These are phyloP conservation scores for Nerophis lumbriciformis DNA, from an alignment of 2,113 vertebrate species.

Conservation along the genomic window DNA sequence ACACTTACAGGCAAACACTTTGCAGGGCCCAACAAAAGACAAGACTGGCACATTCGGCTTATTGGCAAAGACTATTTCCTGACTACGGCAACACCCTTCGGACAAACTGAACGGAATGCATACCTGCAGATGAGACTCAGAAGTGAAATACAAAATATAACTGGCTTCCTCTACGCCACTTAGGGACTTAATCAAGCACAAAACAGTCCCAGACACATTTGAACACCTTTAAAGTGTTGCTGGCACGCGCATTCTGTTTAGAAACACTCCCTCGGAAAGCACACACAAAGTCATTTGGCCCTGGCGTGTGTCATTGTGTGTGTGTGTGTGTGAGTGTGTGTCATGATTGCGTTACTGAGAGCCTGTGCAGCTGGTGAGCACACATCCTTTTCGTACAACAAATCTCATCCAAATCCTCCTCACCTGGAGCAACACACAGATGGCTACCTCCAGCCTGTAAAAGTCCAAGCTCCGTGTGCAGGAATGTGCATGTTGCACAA, in stretches of 20 bases:
- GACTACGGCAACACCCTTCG: too few relatives aligned
- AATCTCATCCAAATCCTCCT: slow-evolving; percentile 63
- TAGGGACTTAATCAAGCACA: not conserved
- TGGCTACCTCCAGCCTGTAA: slow-evolving; percentile 66
- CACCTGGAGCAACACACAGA: slow-evolving; percentile 63
- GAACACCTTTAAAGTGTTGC: too few relatives aligned
- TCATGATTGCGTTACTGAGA: slow-evolving; percentile 25
- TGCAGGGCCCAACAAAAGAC: too few relatives aligned
- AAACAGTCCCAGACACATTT: not conserved
- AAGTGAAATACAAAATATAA: slow-evolving; percentile 4
- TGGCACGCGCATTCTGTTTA: too few relatives aligned
- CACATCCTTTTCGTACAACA: slow-evolving; percentile 57
- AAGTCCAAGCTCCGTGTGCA: slow-evolving; percentile 67
- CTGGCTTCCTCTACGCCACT: too few relatives aligned
- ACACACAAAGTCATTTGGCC: slow-evolving; percentile 36
- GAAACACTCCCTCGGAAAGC: slow-evolving; percentile 25
- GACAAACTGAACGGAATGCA: too few relatives aligned
- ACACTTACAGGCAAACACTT: too few relatives aligned
- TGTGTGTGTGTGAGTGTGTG: slow-evolving; percentile 7
- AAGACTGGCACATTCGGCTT: too few relatives aligned
- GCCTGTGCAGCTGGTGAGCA: slow-evolving; percentile 54
- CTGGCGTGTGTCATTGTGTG: slow-evolving; percentile 16
- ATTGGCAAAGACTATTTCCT: too few relatives aligned
- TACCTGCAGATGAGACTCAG: too few relatives aligned
- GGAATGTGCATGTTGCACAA: slow-evolving; percentile 75